Evolutionary conservation across 2,888 invertebrate genomes (phyloP).

Genomic region (Andricus curvator): DNA sequence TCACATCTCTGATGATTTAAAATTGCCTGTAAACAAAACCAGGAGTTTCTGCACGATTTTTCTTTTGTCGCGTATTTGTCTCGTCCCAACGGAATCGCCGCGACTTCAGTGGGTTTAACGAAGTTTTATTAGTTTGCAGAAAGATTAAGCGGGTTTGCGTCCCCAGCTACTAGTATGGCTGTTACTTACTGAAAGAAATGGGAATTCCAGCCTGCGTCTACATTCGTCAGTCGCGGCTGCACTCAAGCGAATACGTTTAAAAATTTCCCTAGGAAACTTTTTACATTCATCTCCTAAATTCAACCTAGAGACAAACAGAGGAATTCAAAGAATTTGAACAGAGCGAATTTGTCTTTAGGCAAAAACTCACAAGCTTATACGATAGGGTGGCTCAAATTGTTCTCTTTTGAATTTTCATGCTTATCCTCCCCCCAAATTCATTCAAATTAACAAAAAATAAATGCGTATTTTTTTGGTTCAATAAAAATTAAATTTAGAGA

Average conservation of each 20-base stretch:
- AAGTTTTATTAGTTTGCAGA: constrained; percentile 70
- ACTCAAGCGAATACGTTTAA: constrained; percentile 20
- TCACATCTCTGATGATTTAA: background rate
- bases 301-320: background rate
- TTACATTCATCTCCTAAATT: constrained; percentile 29
- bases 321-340: background rate
- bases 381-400: too few relatives aligned
- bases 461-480: too few relatives aligned
- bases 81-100: constrained; percentile 51
- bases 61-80: constrained; percentile 11
- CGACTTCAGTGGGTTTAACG: constrained; percentile 62
- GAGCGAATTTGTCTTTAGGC: background rate
- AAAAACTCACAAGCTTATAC: background rate
- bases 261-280: constrained; percentile 21
- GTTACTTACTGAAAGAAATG: constrained; percentile 54
- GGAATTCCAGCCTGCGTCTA: constrained; percentile 49
- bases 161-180: constrained; percentile 45
- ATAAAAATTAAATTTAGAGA: too few relatives aligned
- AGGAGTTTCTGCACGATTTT: constrained; percentile 15
- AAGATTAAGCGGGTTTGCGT: constrained; percentile 64
- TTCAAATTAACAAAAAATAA: too few relatives aligned
- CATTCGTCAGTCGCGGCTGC: constrained; percentile 41
- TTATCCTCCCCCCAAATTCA: too few relatives aligned
- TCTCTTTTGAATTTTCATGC: too few relatives aligned
- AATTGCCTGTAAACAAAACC: constrained; percentile 16